Evolutionary conservation across 1,140 invertebrate genomes (phyloP), one percentile per base, ranked within the genome.

Genomic region (Manduca sexta): DNA sequence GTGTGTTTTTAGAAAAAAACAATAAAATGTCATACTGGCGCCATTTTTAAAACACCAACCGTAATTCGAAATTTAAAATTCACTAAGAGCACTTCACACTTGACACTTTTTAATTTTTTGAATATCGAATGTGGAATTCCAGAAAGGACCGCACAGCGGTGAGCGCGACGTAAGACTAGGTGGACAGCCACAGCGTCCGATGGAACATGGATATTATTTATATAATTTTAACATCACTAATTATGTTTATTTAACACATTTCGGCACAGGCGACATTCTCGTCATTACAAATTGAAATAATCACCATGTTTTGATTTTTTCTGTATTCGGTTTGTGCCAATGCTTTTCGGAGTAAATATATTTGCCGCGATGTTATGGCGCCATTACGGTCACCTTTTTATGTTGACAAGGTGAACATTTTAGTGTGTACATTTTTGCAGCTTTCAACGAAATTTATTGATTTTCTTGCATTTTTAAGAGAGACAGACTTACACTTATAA

Each of bases 131-230:
- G 16, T 18, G 38, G 35, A 40, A 40, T 40, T 40, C 38, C 38
- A 40, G 38, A 40, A 40, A n/a, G 38, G 18, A 40, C 38, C 38
- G 38, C 38, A 40, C 38, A 10, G 38, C 38, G 38, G 15, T 40
- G 10, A 40, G 38, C 16, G 16, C 38, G 15, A 18, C 38, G 38
- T 18, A 18, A 40, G 15, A 40, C 38, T 40, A 40, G 38, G 38
- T n/a, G 16, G 38, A 40, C 16, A 13, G 15, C 8, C 5, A 18
- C 38, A 16, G 38, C 16, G 38, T n/a, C 15, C 38, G 38, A 18
- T n/a, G 38, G 38, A 40, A 40, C 38, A 40, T 40, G 38, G 38
- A 40, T 40, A 18, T 40, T 40, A 40, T 40, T 40, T 40, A 18
- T 40, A 40, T 40, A 40, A 40, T 40, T 4, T 40, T 40, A 40